Conservation (phyloP, 2,888 invertebrate genomes). For the Amblyjoppa proteus region DNA sequence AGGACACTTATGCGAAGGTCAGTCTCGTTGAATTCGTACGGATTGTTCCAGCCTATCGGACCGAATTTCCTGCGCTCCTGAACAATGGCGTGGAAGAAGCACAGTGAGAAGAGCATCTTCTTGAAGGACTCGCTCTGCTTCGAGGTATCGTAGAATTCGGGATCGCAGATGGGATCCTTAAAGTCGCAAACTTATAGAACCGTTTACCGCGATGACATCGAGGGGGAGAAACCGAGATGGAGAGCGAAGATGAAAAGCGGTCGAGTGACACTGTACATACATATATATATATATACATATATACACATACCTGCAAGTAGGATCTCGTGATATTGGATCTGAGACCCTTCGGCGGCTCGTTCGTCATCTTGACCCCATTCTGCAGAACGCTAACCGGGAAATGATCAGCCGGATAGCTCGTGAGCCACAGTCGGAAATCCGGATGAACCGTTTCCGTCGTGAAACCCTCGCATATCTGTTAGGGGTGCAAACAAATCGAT, state of each 20-base stretch:
- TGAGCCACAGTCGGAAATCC: constrained; percentile 97
- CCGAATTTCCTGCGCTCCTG: constrained; percentile 97
- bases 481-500: too few species aligned
- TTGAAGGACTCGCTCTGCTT: constrained; percentile 92
- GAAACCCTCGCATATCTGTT: constrained; percentile 93
- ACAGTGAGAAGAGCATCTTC: constrained; percentile 93
- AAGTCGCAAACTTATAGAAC: constrained; percentile 10
- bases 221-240: neutral
- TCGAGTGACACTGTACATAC: constrained; percentile 7
- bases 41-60: constrained; percentile 97
- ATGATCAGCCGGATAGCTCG: constrained; percentile 95
- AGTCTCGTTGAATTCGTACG: constrained; percentile 98
- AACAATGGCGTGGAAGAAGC: constrained; percentile 97
- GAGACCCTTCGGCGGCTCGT: constrained; percentile 96
- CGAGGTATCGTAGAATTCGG: constrained; percentile 94
- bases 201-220: neutral
- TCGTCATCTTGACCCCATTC: constrained; percentile 98
- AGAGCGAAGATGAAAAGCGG: neutral
- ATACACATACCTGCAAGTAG: constrained; percentile 87
- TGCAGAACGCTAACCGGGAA: constrained; percentile 97
- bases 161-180: constrained; percentile 93
- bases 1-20: constrained; percentile 95
- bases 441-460: constrained; percentile 93
- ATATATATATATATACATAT: neutral
- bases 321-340: constrained; percentile 94